Evolutionary conservation across 2,797 vertebrate species (phyloP).

Genomic region (Numenius phaeopus): DNA sequence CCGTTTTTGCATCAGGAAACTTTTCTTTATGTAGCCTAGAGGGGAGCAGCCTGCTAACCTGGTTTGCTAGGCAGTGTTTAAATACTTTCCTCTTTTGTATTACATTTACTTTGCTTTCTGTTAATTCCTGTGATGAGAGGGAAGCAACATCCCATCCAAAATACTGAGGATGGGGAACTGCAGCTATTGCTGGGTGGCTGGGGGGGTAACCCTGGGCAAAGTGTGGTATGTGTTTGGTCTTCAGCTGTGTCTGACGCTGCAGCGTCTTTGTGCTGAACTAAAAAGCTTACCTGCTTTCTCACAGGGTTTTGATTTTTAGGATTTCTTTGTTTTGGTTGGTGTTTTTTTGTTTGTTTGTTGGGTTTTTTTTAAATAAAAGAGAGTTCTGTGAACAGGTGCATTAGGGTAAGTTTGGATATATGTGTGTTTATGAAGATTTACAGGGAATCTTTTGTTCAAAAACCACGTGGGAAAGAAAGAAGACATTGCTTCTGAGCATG

Average conservation of each 20-base stretch:
- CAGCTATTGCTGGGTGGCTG: neutral
- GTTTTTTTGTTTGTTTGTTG: too few relatives aligned
- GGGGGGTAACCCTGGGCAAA: neutral
- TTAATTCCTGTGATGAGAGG: neutral
- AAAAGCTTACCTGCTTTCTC: neutral
- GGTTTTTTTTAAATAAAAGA: neutral
- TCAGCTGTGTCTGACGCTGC: neutral
- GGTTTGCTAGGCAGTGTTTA: neutral
- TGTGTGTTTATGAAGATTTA: neutral
- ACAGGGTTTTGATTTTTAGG: neutral
- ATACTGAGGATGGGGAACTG: neutral
- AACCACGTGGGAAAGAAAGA: neutral
- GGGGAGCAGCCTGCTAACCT: neutral
- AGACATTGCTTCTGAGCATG: neutral
- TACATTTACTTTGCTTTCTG: neutral
- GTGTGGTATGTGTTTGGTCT: accelerated
- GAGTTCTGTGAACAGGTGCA: neutral
- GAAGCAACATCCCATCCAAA: neutral
- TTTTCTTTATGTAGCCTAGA: neutral
- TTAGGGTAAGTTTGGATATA: neutral
- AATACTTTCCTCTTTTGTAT: neutral
- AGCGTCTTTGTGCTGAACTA: neutral
- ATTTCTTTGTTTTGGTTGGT: too few relatives aligned
- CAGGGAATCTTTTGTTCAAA: neutral
- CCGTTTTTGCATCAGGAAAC: neutral